Percentiles rank a stretch among this genome's conserved stretches.
These are phyloP conservation scores for Rhinolophus sinicus DNA, from an alignment of 2,113 vertebrate genomes.

Conservation along the genomic window DNA sequence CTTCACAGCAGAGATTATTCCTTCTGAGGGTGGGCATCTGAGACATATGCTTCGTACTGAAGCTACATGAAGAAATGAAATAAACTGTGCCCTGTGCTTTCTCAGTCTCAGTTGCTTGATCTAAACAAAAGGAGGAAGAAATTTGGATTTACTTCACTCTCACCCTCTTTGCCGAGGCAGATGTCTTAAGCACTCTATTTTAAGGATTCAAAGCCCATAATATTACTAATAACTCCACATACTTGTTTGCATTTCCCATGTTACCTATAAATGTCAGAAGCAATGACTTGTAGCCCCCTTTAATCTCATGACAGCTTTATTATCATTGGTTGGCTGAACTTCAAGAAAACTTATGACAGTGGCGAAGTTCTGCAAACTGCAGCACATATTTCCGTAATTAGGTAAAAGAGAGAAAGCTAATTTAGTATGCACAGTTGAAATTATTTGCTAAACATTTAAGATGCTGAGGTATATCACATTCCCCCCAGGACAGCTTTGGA, in stretches of 20 bases:
- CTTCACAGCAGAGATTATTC: background rate
- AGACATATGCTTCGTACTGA: background rate
- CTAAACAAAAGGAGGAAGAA: slow-evolving; percentile 24
- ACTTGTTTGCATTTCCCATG: slow-evolving; percentile 78
- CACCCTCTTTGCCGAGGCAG: slow-evolving; percentile 44
- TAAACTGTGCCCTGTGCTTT: background rate
- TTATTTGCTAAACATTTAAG: slow-evolving; percentile 77
- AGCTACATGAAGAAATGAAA: background rate
- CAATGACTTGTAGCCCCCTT: slow-evolving; percentile 76
- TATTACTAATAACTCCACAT: slow-evolving; percentile 77
- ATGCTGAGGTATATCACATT: slow-evolving; percentile 49
- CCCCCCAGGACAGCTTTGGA: slow-evolving; percentile 69
- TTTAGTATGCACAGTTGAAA: slow-evolving; percentile 67
- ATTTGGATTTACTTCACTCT: slow-evolving; percentile 25
- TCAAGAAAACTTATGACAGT: slow-evolving; percentile 82
- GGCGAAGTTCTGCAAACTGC: slow-evolving; percentile 78
- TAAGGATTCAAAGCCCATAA: slow-evolving; percentile 77
- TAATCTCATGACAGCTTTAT: slow-evolving; percentile 80
- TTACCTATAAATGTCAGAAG: slow-evolving; percentile 75
- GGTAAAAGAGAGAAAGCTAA: slow-evolving; percentile 72
- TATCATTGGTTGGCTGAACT: slow-evolving; percentile 78
- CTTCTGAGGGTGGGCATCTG: background rate
- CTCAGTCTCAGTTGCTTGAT: background rate
- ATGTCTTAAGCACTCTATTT: slow-evolving; percentile 66
- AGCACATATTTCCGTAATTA: slow-evolving; percentile 79